Conservation (phyloP, 1,140 invertebrate genomes). For the Drosophila albomicans region DNA sequence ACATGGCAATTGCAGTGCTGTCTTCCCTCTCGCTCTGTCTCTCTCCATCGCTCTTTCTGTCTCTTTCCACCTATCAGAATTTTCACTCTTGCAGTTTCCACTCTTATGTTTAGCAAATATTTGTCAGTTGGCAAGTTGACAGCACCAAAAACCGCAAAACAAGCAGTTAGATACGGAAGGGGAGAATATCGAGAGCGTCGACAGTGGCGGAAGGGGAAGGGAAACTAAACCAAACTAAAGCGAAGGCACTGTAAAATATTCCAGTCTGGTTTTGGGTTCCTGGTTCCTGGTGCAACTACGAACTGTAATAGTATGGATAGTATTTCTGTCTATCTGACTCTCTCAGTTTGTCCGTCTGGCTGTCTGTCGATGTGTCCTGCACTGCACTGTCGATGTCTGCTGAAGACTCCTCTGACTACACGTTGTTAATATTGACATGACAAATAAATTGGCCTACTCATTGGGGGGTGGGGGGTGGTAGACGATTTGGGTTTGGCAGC, state of each 20-base stretch:
- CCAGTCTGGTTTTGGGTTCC: conserved; percentile 47
- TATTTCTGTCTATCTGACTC: conserved; percentile 8
- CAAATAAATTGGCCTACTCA: conserved; percentile 77
- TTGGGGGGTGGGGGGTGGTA: neutral
- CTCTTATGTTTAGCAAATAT: conserved; percentile 70
- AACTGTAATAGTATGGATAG: neutral
- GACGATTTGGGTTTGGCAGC: conserved; percentile 37
- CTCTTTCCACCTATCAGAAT: conserved; percentile 7
- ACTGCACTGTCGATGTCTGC: conserved; percentile 25
- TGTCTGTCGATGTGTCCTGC: conserved; percentile 10
- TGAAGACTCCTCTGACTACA: conserved; percentile 43
- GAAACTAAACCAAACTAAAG: conserved; percentile 37
- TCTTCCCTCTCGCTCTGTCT: neutral
- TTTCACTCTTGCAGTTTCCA: conserved; percentile 16
- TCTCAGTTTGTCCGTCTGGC: conserved; percentile 5
- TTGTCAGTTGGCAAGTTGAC: conserved; percentile 73
- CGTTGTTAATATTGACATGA: conserved; percentile 80
- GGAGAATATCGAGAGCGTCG: neutral
- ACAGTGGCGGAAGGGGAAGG: no score
- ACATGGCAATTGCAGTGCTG: conserved; percentile 41
- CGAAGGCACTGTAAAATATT: conserved; percentile 55
- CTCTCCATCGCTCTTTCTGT: neutral
- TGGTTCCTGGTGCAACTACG: conserved; percentile 26
- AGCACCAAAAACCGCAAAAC: conserved; percentile 71
- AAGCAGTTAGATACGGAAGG: conserved; percentile 8